A percentile compares a stretch with the other conserved stretches of the same genome.
Conservation (phyloP, 2,113 vertebrate genomes). For the Psephotus haematonotus region DNA sequence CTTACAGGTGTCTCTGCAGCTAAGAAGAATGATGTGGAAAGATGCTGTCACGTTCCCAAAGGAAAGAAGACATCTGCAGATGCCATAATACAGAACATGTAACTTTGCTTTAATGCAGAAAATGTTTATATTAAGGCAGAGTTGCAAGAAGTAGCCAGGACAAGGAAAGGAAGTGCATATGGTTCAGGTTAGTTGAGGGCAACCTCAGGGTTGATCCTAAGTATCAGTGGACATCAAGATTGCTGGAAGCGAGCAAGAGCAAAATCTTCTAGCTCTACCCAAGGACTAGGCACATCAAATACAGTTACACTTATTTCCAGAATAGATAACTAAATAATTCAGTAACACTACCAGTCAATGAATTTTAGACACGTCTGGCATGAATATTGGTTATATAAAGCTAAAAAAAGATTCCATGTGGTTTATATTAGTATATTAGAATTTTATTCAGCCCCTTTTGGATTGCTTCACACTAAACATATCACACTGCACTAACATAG, state of each 20-base stretch:
- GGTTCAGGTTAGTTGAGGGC: neutral
- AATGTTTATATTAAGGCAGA: neutral
- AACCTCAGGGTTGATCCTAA: neutral
- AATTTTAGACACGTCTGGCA: neutral
- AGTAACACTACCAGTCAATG: neutral
- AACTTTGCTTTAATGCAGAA: neutral
- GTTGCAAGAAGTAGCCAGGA: neutral
- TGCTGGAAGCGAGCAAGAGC: neutral
- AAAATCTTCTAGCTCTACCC: neutral
- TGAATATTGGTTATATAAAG: neutral
- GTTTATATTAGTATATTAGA: neutral
- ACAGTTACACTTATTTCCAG: neutral
- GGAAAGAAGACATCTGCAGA: neutral
- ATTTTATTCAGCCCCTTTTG: neutral
- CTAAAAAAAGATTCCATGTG: neutral
- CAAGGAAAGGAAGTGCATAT: neutral
- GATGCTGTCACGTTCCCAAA: neutral
- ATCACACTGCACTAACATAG: neutral
- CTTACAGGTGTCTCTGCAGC: neutral
- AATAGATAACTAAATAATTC: neutral
- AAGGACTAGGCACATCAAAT: neutral
- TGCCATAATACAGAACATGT: neutral
- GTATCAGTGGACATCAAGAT: neutral
- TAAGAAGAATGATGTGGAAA: neutral
- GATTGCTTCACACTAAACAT: neutral